Conservation (phyloP, 2,797 vertebrate genomes). For the Tamandua tetradactyla region DNA sequence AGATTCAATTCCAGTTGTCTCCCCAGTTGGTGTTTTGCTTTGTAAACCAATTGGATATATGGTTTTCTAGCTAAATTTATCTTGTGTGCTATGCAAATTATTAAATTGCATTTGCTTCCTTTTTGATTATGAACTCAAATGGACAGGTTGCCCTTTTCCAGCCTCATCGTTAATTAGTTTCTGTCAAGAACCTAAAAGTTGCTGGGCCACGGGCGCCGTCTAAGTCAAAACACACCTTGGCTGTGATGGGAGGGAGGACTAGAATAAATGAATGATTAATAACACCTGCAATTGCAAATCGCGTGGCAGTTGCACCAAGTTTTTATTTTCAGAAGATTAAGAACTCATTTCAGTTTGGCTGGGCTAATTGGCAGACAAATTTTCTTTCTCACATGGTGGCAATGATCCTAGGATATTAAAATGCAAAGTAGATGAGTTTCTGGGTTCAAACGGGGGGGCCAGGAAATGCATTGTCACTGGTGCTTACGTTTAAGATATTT, state of each 20-base stretch:
- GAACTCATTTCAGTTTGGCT: slow-evolving; percentile 45
- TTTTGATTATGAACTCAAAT: not conserved
- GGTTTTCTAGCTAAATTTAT: not conserved
- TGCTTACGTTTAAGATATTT: not conserved
- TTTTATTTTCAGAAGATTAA: slow-evolving; percentile 58
- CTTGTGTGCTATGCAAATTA: not conserved
- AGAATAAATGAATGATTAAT: not conserved
- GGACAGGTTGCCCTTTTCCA: slow-evolving; percentile 33
- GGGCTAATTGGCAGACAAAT: slow-evolving; percentile 5
- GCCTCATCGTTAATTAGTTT: not conserved
- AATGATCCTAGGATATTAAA: not conserved
- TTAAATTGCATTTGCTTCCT: slow-evolving; percentile 28
- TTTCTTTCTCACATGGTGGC: not conserved
- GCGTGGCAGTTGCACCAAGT: not conserved
- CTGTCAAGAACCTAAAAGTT: not conserved
- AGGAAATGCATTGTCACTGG: not conserved
- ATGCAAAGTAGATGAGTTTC: not conserved
- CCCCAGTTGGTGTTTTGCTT: not conserved
- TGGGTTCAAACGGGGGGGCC: not conserved
- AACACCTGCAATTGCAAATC: not conserved
- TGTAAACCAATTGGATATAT: not conserved
- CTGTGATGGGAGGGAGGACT: not conserved
- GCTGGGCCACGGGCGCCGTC: not conserved
- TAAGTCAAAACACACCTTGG: not conserved
- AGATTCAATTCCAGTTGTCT: not conserved